Base-by-base conservation (phyloP, 2,797 vertebrate genomes). In the Champsocephalus esox region DNA sequence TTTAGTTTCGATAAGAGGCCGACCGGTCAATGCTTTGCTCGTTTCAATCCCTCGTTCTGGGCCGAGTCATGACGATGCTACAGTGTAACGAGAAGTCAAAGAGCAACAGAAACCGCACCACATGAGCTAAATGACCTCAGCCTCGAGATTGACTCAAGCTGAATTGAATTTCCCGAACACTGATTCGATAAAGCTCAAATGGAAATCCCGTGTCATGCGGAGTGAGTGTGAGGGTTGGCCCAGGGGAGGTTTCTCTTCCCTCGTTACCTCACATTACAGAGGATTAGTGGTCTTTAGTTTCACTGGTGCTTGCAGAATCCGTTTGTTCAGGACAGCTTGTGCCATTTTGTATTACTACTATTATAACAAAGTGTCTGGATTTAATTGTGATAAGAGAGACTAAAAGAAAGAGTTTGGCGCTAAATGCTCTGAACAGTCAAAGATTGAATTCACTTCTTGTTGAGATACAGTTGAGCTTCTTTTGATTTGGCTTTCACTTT, bases 121-220 rank as follows among this genome's bases (percentile, higher is more conserved):
- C 45, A 50, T 64, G 57, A 44, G 50, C n/a, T 24, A 14, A 17
- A 58, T 21, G 49, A 60, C 61, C 41, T 10, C 21, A 6, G 66
- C 52, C 58, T 77, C 50, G 0, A 24, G 44, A 16, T n/a, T 41
- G 24, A 46, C 57, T 74, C 57, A 3, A 61, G 75, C 74, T 43
- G 41, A 87, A 88, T 88, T 81, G 72, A 71, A 86, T 91, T 91
- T 90, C 65, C 71, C 51, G 58, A 21, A 59, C 32, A 3, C 60
- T 83, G 80, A 90, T 89, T 67, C 8, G 70, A 85, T 84, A 16
- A 1, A 13, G 70, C 72, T 59, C 66, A 65, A 56, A 80, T 68
- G 72, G 61, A 76, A 73, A 51, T 70, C 74, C 61, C 11, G 0
- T 60, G 66, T 78, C 66, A 0, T 12, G 48, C 62, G 63, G 81